Evolutionary conservation across 2,888 invertebrate species (phyloP), one percentile per base, ranked within the genome.

Genomic region (Drosophila nigricruria): DNA sequence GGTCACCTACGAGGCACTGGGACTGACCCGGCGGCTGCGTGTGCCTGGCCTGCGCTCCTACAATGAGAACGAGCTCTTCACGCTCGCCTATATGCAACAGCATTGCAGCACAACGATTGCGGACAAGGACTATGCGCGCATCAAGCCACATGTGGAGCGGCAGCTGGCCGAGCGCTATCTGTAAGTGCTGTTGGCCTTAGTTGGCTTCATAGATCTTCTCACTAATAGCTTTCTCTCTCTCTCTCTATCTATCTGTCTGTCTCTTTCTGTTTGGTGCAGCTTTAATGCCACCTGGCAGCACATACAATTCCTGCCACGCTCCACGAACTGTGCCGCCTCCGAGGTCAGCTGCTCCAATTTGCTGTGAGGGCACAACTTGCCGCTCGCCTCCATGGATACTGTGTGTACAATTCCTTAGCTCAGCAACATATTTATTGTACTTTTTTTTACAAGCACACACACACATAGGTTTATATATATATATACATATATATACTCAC

Each of bases 271-370:
- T n/a, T 54, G 38, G 45, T 79, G n/a, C 66, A 92, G 92, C 54
- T 92, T 92, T 56, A 92, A 92, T 68, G 91, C 92, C 57, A 91
- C 92, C 14, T 92, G 92, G 92, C 91, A 90, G 68, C 92, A 92
- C 58, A 91, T 92, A 73, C 92, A 92, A 70, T 92, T 92, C 62
- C 73, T 92, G 77, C 90, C 92, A 18, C 87, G 88, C 34, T 91
- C 92, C 12, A 87, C 90, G 27, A 88, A 91, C 58, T 92, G 92
- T 65, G 88, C 89, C 50, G 88, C 90, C 23, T 80, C 89, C 6
- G 85, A 89, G 50, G 77, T 80, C 18, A 88, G 77, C 57, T 92
- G 92, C 80, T 88, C 90, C 73, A 91, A 92, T 70, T 82, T 92
- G 61, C 89, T 92, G 66, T 92, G 88, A 88, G 62, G 3, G 52